phyloP scores from a whole-genome alignment of 1,140 invertebrate species.

The Octopus bimaculoides region DNA sequence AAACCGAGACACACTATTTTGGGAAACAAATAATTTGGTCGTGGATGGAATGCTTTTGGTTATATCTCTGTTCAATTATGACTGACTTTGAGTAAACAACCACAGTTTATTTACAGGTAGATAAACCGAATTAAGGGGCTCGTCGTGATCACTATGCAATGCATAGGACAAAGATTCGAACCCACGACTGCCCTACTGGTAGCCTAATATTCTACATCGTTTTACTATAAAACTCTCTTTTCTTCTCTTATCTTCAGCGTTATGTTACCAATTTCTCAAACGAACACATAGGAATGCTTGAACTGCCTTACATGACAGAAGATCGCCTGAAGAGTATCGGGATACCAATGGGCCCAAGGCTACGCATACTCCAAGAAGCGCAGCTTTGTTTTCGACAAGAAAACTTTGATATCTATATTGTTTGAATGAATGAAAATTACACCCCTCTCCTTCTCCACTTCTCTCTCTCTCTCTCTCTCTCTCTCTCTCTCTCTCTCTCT shows the following conservation, averaged over 20 bases:
- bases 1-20: too few species aligned
- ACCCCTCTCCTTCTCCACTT: neutral
- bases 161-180: too few species aligned
- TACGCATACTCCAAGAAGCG: conserved; percentile 87
- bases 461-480: conserved; percentile 14
- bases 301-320: conserved; percentile 87
- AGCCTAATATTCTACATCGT: too few species aligned
- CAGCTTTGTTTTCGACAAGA: conserved; percentile 54
- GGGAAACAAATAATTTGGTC: too few species aligned
- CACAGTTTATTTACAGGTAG: too few species aligned
- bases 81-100: too few species aligned
- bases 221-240: neutral
- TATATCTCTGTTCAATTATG: too few species aligned
- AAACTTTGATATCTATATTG: conserved; percentile 60
- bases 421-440: conserved; percentile 36
- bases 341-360: conserved; percentile 81
- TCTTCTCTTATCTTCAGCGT: conserved; percentile 68
- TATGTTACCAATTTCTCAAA: conserved; percentile 81
- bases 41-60: too few species aligned
- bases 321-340: conserved; percentile 85
- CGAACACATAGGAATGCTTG: conserved; percentile 87
- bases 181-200: too few species aligned
- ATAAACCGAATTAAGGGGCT: too few species aligned
- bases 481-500: neutral
- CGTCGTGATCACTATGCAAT: too few species aligned